Percentiles rank a stretch among this genome's conserved stretches.
Evolutionary conservation across 1,140 invertebrate genomes (phyloP).

Genomic region (Hydropsyche tenuis): DNA sequence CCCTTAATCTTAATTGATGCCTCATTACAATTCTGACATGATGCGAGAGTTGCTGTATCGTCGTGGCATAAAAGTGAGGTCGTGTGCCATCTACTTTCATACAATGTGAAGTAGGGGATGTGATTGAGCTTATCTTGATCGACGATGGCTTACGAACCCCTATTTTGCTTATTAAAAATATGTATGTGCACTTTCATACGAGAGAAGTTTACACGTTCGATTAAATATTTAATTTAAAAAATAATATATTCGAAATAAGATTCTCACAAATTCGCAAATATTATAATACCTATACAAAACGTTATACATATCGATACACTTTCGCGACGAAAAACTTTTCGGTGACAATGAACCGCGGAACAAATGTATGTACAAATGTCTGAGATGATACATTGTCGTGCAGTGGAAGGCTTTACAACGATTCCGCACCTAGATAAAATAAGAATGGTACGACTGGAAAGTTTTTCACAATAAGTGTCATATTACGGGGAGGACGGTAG

Average conservation of each 20-base stretch:
- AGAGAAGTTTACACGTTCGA: too few relatives aligned
- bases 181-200: neutral
- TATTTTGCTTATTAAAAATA: conserved; percentile 20
- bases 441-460: too few relatives aligned
- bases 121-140: conserved; percentile 33
- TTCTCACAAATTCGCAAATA: too few relatives aligned
- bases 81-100: conserved; percentile 4
- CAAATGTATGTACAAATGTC: conserved; percentile 24
- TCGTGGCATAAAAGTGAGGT: conserved; percentile 22
- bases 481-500: too few relatives aligned
- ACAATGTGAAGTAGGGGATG: conserved; percentile 13
- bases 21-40: conserved; percentile 51
- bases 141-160: conserved; percentile 25
- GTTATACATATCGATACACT: too few relatives aligned
- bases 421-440: neutral
- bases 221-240: too few relatives aligned
- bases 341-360: conserved; percentile 33
- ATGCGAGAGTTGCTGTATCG: conserved; percentile 45
- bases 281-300: too few relatives aligned
- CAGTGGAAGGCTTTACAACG: neutral
- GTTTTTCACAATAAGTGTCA: too few relatives aligned
- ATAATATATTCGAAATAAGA: too few relatives aligned
- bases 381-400: conserved; percentile 19
- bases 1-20: conserved; percentile 50
- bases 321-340: neutral